These are phyloP conservation scores for Peromyscus aztecus DNA, from an alignment of 2,797 vertebrate species.

Conservation along the genomic window DNA sequence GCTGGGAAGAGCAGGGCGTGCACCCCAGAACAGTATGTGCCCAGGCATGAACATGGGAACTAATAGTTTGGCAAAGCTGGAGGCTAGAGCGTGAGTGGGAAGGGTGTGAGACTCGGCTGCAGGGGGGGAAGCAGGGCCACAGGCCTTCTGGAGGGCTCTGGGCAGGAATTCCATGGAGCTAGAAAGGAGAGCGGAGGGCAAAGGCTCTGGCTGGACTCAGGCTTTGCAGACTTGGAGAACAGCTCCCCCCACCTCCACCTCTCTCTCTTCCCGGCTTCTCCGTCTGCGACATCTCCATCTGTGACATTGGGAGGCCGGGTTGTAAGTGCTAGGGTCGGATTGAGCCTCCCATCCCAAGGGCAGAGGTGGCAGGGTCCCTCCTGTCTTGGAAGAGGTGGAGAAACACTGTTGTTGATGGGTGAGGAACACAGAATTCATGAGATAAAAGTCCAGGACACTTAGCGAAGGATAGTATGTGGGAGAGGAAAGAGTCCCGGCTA, in stretches of 20 bases:
- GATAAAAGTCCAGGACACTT: constrained; percentile 4
- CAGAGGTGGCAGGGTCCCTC: not conserved
- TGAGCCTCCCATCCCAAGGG: not conserved
- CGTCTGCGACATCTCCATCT: not conserved
- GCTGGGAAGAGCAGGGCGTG: not conserved
- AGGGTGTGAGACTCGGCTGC: not conserved
- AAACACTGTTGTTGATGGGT: not conserved
- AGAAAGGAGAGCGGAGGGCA: not conserved
- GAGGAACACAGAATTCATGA: not conserved
- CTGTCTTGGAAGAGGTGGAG: not conserved
- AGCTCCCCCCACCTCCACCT: fast-evolving
- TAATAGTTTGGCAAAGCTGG: not conserved
- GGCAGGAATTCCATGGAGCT: not conserved
- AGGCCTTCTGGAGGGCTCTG: not conserved
- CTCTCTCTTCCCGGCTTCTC: not conserved
- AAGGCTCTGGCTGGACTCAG: not conserved
- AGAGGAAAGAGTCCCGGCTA: constrained; percentile 31
- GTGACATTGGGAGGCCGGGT: not conserved
- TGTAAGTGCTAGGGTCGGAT: not conserved
- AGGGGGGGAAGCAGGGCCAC: not conserved
- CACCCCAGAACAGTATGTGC: constrained; percentile 21
- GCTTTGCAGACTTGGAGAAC: not conserved
- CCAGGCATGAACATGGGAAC: not conserved
- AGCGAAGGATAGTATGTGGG: not conserved
- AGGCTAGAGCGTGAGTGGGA: not conserved